Base-by-base conservation (phyloP, 2,113 vertebrate genomes). In the Fulica atra region DNA sequence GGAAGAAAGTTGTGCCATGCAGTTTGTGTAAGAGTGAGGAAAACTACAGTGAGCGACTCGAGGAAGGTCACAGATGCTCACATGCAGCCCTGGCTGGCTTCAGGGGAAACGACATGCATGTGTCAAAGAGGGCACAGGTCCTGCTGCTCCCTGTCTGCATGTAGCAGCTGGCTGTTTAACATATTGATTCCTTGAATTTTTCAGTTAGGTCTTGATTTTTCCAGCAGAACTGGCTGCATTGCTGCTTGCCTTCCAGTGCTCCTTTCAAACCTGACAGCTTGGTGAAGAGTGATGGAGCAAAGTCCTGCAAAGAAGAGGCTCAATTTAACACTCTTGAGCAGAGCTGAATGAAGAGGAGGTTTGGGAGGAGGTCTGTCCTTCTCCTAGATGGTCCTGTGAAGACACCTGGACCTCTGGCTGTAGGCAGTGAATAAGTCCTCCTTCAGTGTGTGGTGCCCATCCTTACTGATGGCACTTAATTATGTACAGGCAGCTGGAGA, bases 61-160 rank as follows among this genome's bases (percentile, higher is more conserved):
- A 5, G 19, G 38, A 82, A 23, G 31, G 63, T 80, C 68, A 31
- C 18, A 63, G 61, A 18, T 79, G 48, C 78, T 85, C 13, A 1
- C 0, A 2, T 38, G 21, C 24, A 50, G 51, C 46, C 42, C 35
- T 78, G 33, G 11, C 11, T 92, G 71, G 35, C 66, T 61, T 88
- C n/a, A 13, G 0, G 59, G 63, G 38, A 53, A 93, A 24, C 65
- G 4, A 54, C 1, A 3, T 50, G 31, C 11, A 18, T 9, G 1
- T 8, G 31, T 61, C 44, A n/a, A 35, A 40, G 24, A 60, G 65
- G 63, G 33, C 24, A 51, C 44, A 59, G n/a, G 38, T 10, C 23
- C 71, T 61, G 44, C 63, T 83, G n/a, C 17, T 86, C 36, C 7
- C 1, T 44, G 4, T 28, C 21, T 35, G 11, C 38, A 21, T 1